Conservation (phyloP, 2,797 vertebrate species). For the Tragelaphus eurycerus region DNA sequence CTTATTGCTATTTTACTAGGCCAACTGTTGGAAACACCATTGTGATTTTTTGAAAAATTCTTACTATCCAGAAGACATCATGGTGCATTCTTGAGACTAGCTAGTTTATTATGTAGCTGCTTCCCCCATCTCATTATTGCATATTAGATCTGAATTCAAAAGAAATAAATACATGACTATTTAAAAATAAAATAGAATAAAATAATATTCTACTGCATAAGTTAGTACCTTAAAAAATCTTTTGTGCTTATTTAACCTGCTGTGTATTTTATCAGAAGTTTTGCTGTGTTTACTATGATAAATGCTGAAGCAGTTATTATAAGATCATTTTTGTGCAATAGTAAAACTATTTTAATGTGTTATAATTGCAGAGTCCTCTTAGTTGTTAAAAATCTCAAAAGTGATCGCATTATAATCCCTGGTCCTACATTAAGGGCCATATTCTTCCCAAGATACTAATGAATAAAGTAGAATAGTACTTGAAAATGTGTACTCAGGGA, state of each 20-base stretch:
- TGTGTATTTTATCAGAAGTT: slow-evolving; percentile 36
- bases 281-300: slow-evolving; percentile 17
- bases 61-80: not conserved
- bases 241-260: not conserved
- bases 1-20: not conserved
- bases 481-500: slow-evolving; percentile 72
- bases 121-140: not conserved
- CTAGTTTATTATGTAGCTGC: not conserved
- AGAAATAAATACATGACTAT: not conserved
- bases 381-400: slow-evolving; percentile 67
- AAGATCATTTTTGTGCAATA: slow-evolving; percentile 69
- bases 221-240: not conserved
- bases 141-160: not conserved
- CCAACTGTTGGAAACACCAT: not conserved
- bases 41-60: slow-evolving; percentile 21
- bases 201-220: not conserved
- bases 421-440: slow-evolving; percentile 69
- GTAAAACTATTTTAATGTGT: slow-evolving; percentile 79
- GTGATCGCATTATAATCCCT: slow-evolving; percentile 67
- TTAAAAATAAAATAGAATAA: slow-evolving; percentile 22
- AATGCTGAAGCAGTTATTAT: slow-evolving; percentile 19
- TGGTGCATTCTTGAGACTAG: not conserved
- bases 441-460: slow-evolving; percentile 70
- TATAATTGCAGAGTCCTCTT: slow-evolving; percentile 78
- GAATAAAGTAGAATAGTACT: slow-evolving; percentile 74